Evolutionary conservation across 2,888 invertebrate species (phyloP).

Genomic region (Adela reaumurella): DNA sequence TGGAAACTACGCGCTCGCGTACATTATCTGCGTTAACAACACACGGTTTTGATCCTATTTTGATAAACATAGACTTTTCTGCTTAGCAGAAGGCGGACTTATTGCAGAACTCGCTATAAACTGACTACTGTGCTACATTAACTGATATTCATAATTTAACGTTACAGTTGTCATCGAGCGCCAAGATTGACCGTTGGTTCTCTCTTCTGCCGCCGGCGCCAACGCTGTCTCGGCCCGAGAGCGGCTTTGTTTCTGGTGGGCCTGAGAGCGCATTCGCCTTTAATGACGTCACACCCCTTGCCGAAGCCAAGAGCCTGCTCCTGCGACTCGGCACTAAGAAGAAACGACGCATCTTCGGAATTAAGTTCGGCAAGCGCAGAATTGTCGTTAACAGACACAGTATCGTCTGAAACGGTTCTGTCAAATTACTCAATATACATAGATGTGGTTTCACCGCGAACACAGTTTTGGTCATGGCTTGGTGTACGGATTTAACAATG

Average conservation of each 20-base stretch:
- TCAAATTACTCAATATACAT: too few relatives aligned
- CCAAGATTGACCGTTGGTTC: constrained; percentile 81
- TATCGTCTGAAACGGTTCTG: constrained; percentile 16
- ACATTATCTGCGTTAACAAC: too few relatives aligned
- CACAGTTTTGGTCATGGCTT: too few relatives aligned
- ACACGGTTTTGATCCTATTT: too few relatives aligned
- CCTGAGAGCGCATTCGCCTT: constrained; percentile 37
- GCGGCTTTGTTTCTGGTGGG: constrained; percentile 71
- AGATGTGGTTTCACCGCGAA: too few relatives aligned
- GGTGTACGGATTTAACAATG: too few relatives aligned
- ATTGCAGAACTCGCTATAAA: too few relatives aligned
- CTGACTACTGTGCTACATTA: too few relatives aligned
- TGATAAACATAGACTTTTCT: too few relatives aligned
- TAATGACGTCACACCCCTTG: constrained; percentile 56
- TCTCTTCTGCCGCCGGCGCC: constrained; percentile 61
- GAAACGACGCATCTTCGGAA: constrained; percentile 63
- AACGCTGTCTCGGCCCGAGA: constrained; percentile 70
- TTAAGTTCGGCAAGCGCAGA: constrained; percentile 69
- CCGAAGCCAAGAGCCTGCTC: constrained; percentile 65
- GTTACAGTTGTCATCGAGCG: constrained; percentile 66
- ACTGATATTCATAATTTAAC: too few relatives aligned
- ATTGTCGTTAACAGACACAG: constrained; percentile 57
- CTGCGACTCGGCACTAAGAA: constrained; percentile 68
- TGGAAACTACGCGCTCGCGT: too few relatives aligned
- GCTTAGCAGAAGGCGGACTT: too few relatives aligned